These are phyloP conservation scores for Eumerus sabulonum DNA, from an alignment of 2,888 invertebrate genomes.

Conservation along the genomic window DNA sequence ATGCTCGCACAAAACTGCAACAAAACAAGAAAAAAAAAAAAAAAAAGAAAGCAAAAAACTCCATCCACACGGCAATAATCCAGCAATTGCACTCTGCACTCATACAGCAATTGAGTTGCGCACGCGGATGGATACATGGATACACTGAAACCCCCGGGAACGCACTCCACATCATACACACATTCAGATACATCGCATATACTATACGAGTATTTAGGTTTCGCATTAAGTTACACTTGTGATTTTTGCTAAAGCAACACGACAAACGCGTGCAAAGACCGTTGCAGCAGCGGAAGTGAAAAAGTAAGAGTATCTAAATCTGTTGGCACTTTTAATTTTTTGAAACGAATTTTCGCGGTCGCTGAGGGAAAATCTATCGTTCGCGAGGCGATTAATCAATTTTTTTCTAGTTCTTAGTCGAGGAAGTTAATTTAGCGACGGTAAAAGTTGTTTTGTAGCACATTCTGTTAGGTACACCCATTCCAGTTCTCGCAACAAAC, in stretches of 20 bases:
- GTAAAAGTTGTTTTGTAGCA: constrained; percentile 46
- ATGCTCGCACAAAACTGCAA: constrained; percentile 67
- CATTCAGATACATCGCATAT: constrained; percentile 7
- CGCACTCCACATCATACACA: constrained; percentile 31
- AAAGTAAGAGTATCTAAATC: constrained; percentile 48
- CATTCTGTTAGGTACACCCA: constrained; percentile 44
- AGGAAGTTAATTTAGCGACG: constrained; percentile 62
- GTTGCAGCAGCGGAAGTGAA: constrained; percentile 5
- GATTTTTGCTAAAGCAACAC: constrained; percentile 23
- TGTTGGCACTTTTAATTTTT: constrained; percentile 45
- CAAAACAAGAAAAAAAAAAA: constrained; percentile 57
- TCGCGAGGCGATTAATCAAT: constrained; percentile 56
- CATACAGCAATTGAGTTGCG: constrained; percentile 29
- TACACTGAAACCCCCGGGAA: constrained; percentile 39
- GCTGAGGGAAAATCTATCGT: constrained; percentile 7
- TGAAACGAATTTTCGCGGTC: constrained; percentile 6
- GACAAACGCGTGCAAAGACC: neutral
- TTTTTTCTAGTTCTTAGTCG: constrained; percentile 7
- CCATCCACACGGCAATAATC: too few species aligned
- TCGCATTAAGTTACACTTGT: constrained; percentile 38
- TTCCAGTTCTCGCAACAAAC: constrained; percentile 64
- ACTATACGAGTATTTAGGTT: too few species aligned
- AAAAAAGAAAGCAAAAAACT: constrained; percentile 21
- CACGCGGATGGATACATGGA: constrained; percentile 30
- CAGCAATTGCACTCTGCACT: constrained; percentile 60